phyloP scores from a whole-genome alignment of 2,888 invertebrate species.

The Cremastinae sp. region DNA sequence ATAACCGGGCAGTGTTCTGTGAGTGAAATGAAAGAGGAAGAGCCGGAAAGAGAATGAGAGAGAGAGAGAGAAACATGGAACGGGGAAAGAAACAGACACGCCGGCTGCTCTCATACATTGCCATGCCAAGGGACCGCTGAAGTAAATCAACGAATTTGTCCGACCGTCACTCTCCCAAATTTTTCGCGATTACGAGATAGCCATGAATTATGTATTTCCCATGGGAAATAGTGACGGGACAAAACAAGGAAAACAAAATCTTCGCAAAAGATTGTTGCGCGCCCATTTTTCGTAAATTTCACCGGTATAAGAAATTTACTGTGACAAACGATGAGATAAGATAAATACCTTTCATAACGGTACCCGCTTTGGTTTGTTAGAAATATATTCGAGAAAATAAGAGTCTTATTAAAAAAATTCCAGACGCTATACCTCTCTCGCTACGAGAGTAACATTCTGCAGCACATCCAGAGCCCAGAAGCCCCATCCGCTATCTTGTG shows the following conservation, averaged over 20 bases:
- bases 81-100: conserved; percentile 27
- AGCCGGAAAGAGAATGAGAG: neutral
- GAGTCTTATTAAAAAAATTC: conserved; percentile 20
- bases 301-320: too few species aligned
- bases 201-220: too few species aligned
- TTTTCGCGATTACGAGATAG: neutral
- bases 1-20: conserved; percentile 55
- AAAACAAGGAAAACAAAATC: conserved; percentile 1
- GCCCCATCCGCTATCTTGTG: neutral
- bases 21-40: neutral
- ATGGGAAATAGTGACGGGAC: neutral
- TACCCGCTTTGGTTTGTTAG: neutral
- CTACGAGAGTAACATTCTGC: conserved; percentile 2
- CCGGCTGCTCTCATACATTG: conserved; percentile 24
- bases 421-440: neutral
- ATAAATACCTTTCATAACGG: neutral
- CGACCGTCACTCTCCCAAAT: conserved; percentile 8
- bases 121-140: conserved; percentile 34
- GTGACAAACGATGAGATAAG: too few species aligned
- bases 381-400: neutral
- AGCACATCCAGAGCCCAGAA: neutral
- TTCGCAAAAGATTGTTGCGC: too few species aligned
- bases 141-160: conserved; percentile 62
- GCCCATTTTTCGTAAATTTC: too few species aligned
- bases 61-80: neutral